Percentiles rank a stretch among this genome's conserved stretches.
Evolutionary conservation across 1,140 invertebrate genomes (phyloP).

Genomic region (Coelopa frigida): DNA sequence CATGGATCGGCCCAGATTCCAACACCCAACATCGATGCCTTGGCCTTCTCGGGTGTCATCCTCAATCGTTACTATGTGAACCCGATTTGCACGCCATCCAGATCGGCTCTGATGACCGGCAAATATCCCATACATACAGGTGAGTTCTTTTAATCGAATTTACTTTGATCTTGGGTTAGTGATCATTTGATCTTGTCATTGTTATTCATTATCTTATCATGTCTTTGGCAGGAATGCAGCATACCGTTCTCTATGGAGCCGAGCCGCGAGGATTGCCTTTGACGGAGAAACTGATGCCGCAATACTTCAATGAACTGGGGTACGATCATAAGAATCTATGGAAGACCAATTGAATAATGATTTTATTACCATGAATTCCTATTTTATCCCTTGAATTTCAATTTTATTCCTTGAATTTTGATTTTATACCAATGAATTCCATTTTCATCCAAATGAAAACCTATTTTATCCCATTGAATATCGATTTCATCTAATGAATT

Average conservation of each 20-base stretch:
- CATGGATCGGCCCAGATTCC: conserved; percentile 79
- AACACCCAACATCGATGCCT: conserved; percentile 77
- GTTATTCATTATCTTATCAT: not conserved
- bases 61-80: conserved; percentile 69
- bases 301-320: conserved; percentile 66
- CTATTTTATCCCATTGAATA: too few species aligned
- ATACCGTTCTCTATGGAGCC: conserved; percentile 62
- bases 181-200: not conserved
- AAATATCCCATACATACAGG: conserved; percentile 77
- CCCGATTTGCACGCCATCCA: conserved; percentile 69
- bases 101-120: conserved; percentile 71
- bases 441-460: too few species aligned
- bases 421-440: too few species aligned
- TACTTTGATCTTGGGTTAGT: not conserved
- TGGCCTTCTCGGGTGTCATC: conserved; percentile 71
- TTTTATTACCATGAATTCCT: too few species aligned
- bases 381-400: too few species aligned
- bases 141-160: conserved; percentile 24
- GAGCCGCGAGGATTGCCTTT: conserved; percentile 69
- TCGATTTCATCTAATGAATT: too few species aligned
- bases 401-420: too few species aligned
- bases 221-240: conserved; percentile 64
- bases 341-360: too few species aligned
- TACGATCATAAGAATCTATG: too few species aligned
- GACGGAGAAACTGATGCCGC: conserved; percentile 63